Conservation (phyloP, 2,888 invertebrate genomes). For the Caenorhabditis afra region DNA sequence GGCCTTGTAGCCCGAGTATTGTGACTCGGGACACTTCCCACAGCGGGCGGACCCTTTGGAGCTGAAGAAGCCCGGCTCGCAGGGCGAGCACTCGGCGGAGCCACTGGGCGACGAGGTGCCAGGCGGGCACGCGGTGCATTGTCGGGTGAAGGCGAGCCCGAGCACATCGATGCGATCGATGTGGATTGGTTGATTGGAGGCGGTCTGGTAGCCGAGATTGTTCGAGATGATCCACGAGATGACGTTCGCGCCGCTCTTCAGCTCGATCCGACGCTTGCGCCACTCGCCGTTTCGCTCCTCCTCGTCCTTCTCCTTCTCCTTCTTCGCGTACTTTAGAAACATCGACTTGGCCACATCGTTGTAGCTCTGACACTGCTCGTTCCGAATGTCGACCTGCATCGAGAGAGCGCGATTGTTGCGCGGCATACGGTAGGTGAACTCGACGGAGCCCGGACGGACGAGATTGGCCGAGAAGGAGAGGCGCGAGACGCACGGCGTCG, state of each 20-base stretch:
- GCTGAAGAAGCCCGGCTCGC: slow-evolving; percentile 82
- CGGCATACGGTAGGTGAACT: slow-evolving; percentile 82
- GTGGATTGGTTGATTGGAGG: slow-evolving; percentile 68
- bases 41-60: slow-evolving; percentile 82
- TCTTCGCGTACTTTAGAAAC: slow-evolving; percentile 42
- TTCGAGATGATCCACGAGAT: slow-evolving; percentile 84
- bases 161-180: slow-evolving; percentile 75
- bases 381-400: slow-evolving; percentile 74
- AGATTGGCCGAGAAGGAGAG: slow-evolving; percentile 83
- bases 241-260: slow-evolving; percentile 82
- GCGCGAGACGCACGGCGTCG: slow-evolving; percentile 83
- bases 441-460: slow-evolving; percentile 83
- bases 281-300: slow-evolving; percentile 69
- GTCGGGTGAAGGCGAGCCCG: slow-evolving; percentile 84
- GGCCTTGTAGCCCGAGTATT: slow-evolving; percentile 82
- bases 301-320: slow-evolving; percentile 48
- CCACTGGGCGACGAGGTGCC: slow-evolving; percentile 82
- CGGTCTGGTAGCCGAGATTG: slow-evolving; percentile 65
- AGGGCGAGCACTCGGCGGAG: slow-evolving; percentile 82
- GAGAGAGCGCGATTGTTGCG: slow-evolving; percentile 72
- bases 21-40: slow-evolving; percentile 81
- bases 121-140: slow-evolving; percentile 81
- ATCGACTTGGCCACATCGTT: slow-evolving; percentile 60
- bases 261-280: slow-evolving; percentile 70
- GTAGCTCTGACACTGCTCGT: slow-evolving; percentile 79